phyloP scores from a whole-genome alignment of 2,113 vertebrate species.

The Marcusenius ussheri region DNA sequence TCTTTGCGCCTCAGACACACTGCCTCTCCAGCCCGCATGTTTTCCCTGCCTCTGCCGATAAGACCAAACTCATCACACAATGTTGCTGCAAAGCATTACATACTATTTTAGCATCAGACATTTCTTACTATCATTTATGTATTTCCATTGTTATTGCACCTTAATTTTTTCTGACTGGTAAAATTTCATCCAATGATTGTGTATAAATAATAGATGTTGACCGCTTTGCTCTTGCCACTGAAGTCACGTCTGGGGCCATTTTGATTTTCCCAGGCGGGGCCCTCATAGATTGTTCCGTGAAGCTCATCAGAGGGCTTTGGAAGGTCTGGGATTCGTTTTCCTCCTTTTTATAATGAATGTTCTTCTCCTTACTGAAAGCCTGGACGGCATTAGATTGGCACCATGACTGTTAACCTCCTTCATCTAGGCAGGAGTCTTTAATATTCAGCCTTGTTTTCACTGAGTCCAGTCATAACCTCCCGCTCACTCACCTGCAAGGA shows the following conservation, averaged over 20 bases:
- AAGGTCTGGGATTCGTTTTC: not conserved
- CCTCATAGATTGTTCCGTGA: not conserved
- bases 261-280: not conserved
- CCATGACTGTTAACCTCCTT: conserved; percentile 2
- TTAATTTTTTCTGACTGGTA: not conserved
- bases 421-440: not conserved
- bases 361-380: not conserved
- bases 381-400: not conserved
- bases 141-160: not conserved
- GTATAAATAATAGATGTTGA: not conserved
- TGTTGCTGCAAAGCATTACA: not conserved
- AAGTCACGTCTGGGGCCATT: not conserved
- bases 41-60: not conserved
- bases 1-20: no score
- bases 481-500: not conserved
- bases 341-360: conserved; percentile 10
- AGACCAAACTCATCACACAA: not conserved
- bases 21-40: no score
- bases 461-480: not conserved
- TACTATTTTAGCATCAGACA: not conserved
- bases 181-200: not conserved
- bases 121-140: not conserved
- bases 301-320: not conserved
- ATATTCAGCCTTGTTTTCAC: not conserved
- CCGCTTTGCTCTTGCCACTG: not conserved